These are phyloP conservation scores for Condylostylus longicornis DNA, from an alignment of 1,140 invertebrate species.

Conservation along the genomic window DNA sequence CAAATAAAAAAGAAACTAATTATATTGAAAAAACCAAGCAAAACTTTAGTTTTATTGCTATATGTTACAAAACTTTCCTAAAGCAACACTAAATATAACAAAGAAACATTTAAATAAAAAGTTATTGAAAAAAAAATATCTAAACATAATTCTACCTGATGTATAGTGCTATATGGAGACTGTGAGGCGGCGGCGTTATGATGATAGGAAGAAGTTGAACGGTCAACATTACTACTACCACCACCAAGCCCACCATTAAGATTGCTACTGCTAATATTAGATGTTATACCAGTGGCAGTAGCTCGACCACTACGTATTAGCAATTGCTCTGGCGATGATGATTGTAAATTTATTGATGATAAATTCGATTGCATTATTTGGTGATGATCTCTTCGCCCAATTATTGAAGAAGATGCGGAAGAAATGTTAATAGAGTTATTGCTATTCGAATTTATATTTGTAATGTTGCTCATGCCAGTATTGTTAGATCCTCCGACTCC, in stretches of 20 bases:
- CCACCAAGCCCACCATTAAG: background rate
- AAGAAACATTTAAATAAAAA: background rate
- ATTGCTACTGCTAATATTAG: background rate
- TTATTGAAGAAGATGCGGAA: background rate
- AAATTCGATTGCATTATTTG: background rate
- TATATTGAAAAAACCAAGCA: background rate
- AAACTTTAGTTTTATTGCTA: no score
- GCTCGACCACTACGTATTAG: background rate
- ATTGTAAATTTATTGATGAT: background rate
- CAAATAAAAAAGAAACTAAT: background rate
- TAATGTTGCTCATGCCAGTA: no score
- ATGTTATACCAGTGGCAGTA: background rate
- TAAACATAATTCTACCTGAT: slow-evolving; percentile 1
- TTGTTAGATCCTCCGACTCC: no score
- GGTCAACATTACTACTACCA: background rate
- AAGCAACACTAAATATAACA: no score
- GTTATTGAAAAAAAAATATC: background rate
- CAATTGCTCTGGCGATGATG: background rate
- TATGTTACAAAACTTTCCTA: no score
- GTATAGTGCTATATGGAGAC: background rate
- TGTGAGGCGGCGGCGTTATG: background rate
- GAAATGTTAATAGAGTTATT: no score
- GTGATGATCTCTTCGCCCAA: no score
- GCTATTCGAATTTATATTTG: background rate
- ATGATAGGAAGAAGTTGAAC: slow-evolving; percentile 2